Base-by-base conservation (phyloP, 2,888 invertebrate species). In the Labia minor region DNA sequence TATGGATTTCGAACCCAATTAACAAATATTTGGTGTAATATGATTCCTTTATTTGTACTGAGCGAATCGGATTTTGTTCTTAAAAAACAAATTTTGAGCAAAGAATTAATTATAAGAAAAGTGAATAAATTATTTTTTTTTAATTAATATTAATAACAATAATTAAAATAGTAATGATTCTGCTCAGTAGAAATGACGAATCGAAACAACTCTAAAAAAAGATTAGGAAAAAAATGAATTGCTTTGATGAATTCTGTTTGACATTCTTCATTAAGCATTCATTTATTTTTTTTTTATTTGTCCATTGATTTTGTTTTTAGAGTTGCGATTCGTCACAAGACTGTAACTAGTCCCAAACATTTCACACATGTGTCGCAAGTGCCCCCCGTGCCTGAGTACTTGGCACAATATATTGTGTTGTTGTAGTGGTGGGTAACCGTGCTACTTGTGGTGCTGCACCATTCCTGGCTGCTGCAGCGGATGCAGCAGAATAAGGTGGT, bases 301-400 rank as follows among this genome's bases (percentile, higher is more conserved):
- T 11, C 6, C 33, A 33, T 11, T 8, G 11, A 8, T 6, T 33
- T 33, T 11, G 33, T 11, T 33, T 49, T 49, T 49, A 49, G 49
- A 49, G 49, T 49, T 49, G 49, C n/a, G 49, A 49, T 49, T 49
- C 49, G 49, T 49, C 49, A 49, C 49, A 49, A 49, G 49, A 49
- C 49, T 63, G 19, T 63, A 26, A 66, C 49, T 49, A 49, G 49
- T 49, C 49, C 49, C 49, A 49, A 49, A 49, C 49, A 49, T 14
- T 49, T 82, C 83, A 85, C 80, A 86, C 86, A 75, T 86, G 85
- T 75, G 86, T 86, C 71, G 85, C 86, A 76, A 86, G 79, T 64
- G 84, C 83, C 69, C 84, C 84, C 65, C 85, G 80, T 65, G 82
- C 81, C 69, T 82, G 80, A 65, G 82, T 79, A 74, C 80, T 83